Base-by-base conservation (phyloP, 2,888 invertebrate species). In the Nesidiocoris tenuis region DNA sequence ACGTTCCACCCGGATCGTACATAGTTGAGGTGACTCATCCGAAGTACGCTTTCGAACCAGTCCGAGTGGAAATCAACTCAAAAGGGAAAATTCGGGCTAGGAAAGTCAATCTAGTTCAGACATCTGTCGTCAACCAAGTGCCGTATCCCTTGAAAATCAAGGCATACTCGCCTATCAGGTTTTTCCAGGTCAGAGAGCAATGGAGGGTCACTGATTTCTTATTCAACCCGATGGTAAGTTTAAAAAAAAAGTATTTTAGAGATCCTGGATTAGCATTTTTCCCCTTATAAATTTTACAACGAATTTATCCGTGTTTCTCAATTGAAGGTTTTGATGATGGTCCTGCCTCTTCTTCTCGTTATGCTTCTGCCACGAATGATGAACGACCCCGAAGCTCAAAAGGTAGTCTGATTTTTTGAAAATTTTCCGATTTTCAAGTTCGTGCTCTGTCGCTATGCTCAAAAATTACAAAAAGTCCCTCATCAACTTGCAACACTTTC, bases 331-430 rank as follows among this genome's bases (percentile, higher is more conserved):
- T 87, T 98, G 78, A 98, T 98, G 94, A 98, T 98, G 97, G 90
- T 98, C 21, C 83, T 98, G 79, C 98, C 98, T 0, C 85, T 98
- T 25, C 83, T 97, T 2, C 86, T 98, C 3, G 92, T 98, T 81
- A 92, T 97, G 90, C 87, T 98, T 78, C 84, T 98, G 81, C 97
- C 98, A 0, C 97, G 96, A 84, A 91, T 98, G 89, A 94, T 98
- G 91, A 97, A 95, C 82, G 98, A 98, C 85, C 97, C 98, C 2
- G 97, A 98, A 84, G 94, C 98, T 1, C 94, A 96, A 83, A 96
- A 96, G 85, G 89, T 88, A n/a, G n/a, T n/a, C n/a, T n/a, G n/a
- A n/a, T n/a, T n/a, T n/a, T n/a, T n/a, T n/a, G 81, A 68, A 80
- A 2, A 1, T 63, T 74, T 55, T 61, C 61, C 16, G 2, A 18